These are phyloP conservation scores for Anarrhichthys ocellatus DNA, from an alignment of 2,113 vertebrate species.

Conservation along the genomic window DNA sequence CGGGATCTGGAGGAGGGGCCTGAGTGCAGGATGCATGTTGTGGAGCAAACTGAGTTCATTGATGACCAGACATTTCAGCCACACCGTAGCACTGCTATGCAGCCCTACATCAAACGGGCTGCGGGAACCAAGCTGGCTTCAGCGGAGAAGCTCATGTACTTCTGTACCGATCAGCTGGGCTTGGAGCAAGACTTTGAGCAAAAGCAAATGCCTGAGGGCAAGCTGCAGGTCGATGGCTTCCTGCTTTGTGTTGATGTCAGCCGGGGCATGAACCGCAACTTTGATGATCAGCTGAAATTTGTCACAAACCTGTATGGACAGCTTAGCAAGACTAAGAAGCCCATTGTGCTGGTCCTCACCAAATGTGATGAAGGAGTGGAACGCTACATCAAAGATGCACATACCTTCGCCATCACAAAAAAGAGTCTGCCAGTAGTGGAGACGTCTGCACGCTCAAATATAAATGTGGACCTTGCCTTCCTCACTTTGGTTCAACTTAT, in stretches of 20 bases:
- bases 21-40: slow-evolving; percentile 92
- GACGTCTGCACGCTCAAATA: slow-evolving; percentile 95
- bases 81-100: slow-evolving; percentile 96
- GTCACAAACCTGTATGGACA: slow-evolving; percentile 94
- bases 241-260: slow-evolving; percentile 96
- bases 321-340: slow-evolving; percentile 95
- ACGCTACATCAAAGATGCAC: slow-evolving; percentile 96
- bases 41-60: slow-evolving; percentile 99
- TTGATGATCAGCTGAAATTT: slow-evolving; percentile 98
- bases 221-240: slow-evolving; percentile 95
- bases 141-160: slow-evolving; percentile 99
- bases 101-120: slow-evolving; percentile 96
- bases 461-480: slow-evolving; percentile 96
- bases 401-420: slow-evolving; percentile 94
- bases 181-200: slow-evolving; percentile 99
- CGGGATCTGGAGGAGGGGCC: slow-evolving; percentile 92
- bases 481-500: slow-evolving; percentile 93
- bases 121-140: slow-evolving; percentile 95
- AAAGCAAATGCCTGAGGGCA: slow-evolving; percentile 99
- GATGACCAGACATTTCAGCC: slow-evolving; percentile 99
- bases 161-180: slow-evolving; percentile 98
- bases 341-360: slow-evolving; percentile 92
- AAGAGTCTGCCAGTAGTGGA: slow-evolving; percentile 98
- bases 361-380: slow-evolving; percentile 99
- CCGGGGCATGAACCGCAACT: slow-evolving; percentile 97